A percentile compares a stretch with the other conserved stretches of the same genome.
These are phyloP conservation scores for Sminthopsis crassicaudata DNA, from an alignment of 2,113 vertebrate genomes.

Conservation along the genomic window DNA sequence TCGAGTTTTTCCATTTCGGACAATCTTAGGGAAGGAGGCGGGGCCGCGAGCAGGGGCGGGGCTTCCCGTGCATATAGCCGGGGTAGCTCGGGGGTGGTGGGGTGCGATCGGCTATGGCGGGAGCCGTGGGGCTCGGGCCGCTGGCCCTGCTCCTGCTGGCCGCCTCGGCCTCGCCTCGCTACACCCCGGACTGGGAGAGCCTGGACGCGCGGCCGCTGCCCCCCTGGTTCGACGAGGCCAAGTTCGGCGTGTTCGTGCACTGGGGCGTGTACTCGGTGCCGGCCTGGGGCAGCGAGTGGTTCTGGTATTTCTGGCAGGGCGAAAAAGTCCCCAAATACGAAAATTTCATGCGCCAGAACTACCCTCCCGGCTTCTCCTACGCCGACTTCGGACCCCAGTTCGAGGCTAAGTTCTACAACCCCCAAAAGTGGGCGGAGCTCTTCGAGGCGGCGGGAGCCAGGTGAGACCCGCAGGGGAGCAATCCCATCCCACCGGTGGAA, in stretches of 20 bases:
- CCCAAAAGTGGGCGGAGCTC: slow-evolving; percentile 89
- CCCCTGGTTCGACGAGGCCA: slow-evolving; percentile 92
- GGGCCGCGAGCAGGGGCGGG: too few relatives aligned
- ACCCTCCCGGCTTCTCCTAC: slow-evolving; percentile 91
- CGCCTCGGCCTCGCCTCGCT: slow-evolving; percentile 48
- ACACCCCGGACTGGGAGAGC: slow-evolving; percentile 90
- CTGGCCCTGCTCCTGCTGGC: neutral
- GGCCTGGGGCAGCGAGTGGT: slow-evolving; percentile 93
- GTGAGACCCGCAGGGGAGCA: slow-evolving; percentile 80
- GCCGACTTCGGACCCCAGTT: slow-evolving; percentile 90
- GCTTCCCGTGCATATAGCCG: neutral
- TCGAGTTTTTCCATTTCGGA: too few relatives aligned
- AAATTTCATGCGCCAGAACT: slow-evolving; percentile 87
- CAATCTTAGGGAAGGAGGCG: too few relatives aligned
- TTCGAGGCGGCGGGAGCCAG: slow-evolving; percentile 92
- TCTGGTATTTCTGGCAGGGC: slow-evolving; percentile 96
- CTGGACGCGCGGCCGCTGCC: slow-evolving; percentile 93
- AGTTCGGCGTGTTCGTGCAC: slow-evolving; percentile 95
- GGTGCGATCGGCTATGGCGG: fast-evolving
- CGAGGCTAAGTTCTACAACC: slow-evolving; percentile 89
- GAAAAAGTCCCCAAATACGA: slow-evolving; percentile 76
- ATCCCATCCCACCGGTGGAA: neutral
- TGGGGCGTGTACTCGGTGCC: slow-evolving; percentile 97
- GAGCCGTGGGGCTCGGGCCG: fast-evolving
- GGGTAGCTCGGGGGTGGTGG: neutral